These are phyloP conservation scores for Scaptomyza polygonia DNA, from an alignment of 2,888 invertebrate genomes.

Conservation along the genomic window DNA sequence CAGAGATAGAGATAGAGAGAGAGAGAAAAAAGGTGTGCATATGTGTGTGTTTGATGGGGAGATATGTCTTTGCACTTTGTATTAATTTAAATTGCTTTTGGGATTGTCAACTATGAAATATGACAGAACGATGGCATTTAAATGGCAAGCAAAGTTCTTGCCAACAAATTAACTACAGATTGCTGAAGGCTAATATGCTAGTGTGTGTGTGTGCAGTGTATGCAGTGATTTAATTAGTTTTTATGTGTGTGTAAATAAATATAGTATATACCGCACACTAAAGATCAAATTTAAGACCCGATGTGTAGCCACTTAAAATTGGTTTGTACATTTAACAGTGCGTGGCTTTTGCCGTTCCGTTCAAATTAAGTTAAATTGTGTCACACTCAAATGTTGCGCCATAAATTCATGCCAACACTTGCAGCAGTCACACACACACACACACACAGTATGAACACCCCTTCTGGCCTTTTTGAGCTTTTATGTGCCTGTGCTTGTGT, in stretches of 20 bases:
- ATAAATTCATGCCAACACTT: slow-evolving; percentile 73
- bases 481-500: slow-evolving; percentile 64
- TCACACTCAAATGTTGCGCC: slow-evolving; percentile 81
- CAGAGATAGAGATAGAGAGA: neutral
- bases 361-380: slow-evolving; percentile 82
- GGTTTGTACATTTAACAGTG: slow-evolving; percentile 25
- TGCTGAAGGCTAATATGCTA: neutral
- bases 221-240: slow-evolving; percentile 23
- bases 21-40: slow-evolving; percentile 6
- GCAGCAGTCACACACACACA: slow-evolving; percentile 37
- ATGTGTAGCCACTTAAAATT: slow-evolving; percentile 18
- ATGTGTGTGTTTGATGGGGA: slow-evolving; percentile 16
- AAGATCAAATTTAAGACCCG: slow-evolving; percentile 24
- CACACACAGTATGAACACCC: neutral
- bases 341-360: slow-evolving; percentile 49
- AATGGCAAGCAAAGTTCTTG: slow-evolving; percentile 57
- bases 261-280: slow-evolving; percentile 16
- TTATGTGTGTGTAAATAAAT: slow-evolving; percentile 10
- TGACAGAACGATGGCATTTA: slow-evolving; percentile 59
- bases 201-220: neutral
- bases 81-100: slow-evolving; percentile 78
- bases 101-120: slow-evolving; percentile 67
- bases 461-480: slow-evolving; percentile 45
- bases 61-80: slow-evolving; percentile 69
- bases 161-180: slow-evolving; percentile 58